Evolutionary conservation across 2,888 invertebrate species (phyloP).

Genomic region (Andrena marginata): DNA sequence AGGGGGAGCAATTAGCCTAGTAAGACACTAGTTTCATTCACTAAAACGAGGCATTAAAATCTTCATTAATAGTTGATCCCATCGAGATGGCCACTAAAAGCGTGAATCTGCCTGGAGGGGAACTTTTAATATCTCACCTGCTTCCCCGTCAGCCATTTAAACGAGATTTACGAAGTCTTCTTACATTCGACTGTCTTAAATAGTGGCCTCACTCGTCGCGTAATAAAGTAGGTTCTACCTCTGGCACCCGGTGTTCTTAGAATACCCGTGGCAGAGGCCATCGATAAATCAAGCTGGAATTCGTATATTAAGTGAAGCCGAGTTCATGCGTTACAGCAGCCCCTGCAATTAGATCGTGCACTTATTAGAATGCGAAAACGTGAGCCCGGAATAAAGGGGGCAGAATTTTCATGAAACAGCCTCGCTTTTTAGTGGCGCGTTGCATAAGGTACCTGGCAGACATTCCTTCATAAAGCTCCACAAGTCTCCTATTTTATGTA

Average conservation of each 20-base stretch:
- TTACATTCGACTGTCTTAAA: constrained; percentile 63
- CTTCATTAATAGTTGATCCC: constrained; percentile 35
- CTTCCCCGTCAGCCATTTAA: constrained; percentile 29
- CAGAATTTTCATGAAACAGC: constrained; percentile 32
- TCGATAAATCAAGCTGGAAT: constrained; percentile 75
- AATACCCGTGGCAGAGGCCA: constrained; percentile 69
- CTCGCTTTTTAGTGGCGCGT: constrained; percentile 27
- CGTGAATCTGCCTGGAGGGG: constrained; percentile 28
- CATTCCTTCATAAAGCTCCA: neutral
- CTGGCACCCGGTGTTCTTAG: constrained; percentile 57
- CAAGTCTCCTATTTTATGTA: neutral
- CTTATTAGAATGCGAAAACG: constrained; percentile 75
- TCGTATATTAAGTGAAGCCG: constrained; percentile 74
- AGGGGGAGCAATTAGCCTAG: too few relatives aligned
- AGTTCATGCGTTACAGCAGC: constrained; percentile 64
- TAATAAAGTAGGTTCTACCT: constrained; percentile 67
- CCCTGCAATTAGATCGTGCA: constrained; percentile 75
- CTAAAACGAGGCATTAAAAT: constrained; percentile 13
- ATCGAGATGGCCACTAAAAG: constrained; percentile 7
- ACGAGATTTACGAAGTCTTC: constrained; percentile 58
- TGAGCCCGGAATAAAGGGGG: constrained; percentile 39
- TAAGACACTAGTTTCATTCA: constrained; percentile 2
- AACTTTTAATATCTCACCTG: constrained; percentile 55
- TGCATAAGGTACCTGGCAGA: constrained; percentile 4
- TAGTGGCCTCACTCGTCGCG: constrained; percentile 56